These are phyloP conservation scores for Phengaris arion DNA, from an alignment of 2,888 invertebrate genomes.

Conservation along the genomic window DNA sequence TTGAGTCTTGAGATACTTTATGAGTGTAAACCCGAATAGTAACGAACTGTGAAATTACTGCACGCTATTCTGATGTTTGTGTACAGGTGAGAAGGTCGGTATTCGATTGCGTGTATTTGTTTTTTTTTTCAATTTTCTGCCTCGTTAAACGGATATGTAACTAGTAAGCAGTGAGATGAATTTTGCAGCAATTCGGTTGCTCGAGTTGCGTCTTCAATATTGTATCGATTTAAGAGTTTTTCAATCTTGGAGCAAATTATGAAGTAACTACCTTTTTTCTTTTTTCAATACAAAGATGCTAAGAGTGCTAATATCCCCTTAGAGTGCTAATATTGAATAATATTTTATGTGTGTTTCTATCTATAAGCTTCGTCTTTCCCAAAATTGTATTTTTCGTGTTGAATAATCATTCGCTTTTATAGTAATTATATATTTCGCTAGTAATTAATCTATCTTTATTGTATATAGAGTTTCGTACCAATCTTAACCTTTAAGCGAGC, in stretches of 20 bases:
- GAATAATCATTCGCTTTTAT: too few relatives aligned
- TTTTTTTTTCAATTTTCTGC: slow-evolving; percentile 50
- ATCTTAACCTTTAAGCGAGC: too few relatives aligned
- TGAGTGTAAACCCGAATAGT: slow-evolving; percentile 45
- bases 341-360: too few relatives aligned
- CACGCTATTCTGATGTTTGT: slow-evolving; percentile 34
- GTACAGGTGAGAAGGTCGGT: slow-evolving; percentile 31
- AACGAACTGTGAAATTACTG: slow-evolving; percentile 35
- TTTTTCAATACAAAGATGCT: too few relatives aligned
- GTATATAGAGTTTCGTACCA: too few relatives aligned
- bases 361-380: too few relatives aligned
- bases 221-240: slow-evolving; percentile 19
- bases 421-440: too few relatives aligned
- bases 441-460: too few relatives aligned
- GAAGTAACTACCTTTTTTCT: background rate
- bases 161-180: slow-evolving; percentile 35
- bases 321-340: too few relatives aligned
- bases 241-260: slow-evolving; percentile 11
- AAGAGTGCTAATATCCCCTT: too few relatives aligned
- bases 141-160: slow-evolving; percentile 42
- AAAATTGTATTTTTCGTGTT: too few relatives aligned
- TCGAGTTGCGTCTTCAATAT: background rate
- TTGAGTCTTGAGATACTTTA: slow-evolving; percentile 60
- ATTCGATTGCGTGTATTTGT: slow-evolving; percentile 30
- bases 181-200: slow-evolving; percentile 19